Evolutionary conservation across 2,888 invertebrate genomes (phyloP).

Genomic region (Andricus quercusramuli): DNA sequence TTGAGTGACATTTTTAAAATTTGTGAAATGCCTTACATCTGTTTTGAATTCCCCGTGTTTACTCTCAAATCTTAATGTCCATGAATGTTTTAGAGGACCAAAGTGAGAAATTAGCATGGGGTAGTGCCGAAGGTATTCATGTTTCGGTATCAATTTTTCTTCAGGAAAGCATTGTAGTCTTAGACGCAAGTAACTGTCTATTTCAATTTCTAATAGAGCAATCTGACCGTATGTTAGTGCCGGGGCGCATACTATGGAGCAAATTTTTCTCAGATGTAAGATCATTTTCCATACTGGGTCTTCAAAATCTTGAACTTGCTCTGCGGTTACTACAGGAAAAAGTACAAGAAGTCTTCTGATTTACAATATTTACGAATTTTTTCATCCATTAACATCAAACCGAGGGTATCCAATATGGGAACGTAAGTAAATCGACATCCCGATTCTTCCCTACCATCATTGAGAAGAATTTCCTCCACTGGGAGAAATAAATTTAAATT

Average conservation of each 20-base stretch:
- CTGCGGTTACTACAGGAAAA: not conserved
- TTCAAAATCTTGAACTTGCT: not conserved
- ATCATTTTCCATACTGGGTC: constrained; percentile 11
- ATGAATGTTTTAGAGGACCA: not conserved
- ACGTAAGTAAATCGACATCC: constrained; percentile 43
- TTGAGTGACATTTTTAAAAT: too few relatives aligned
- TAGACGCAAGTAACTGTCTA: not conserved
- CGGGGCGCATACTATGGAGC: not conserved
- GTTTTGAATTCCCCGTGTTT: too few relatives aligned
- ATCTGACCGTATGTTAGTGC: not conserved
- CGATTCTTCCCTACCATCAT: too few relatives aligned
- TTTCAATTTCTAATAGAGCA: not conserved
- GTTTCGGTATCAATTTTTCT: not conserved
- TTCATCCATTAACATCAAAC: constrained; percentile 11
- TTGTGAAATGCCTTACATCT: too few relatives aligned
- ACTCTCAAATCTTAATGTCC: too few relatives aligned
- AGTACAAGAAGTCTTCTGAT: constrained; percentile 12
- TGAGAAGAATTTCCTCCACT: too few relatives aligned
- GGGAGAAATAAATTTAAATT: too few relatives aligned
- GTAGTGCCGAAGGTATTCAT: not conserved
- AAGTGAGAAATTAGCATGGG: not conserved
- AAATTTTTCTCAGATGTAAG: not conserved
- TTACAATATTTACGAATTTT: constrained; percentile 23
- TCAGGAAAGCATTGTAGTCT: not conserved
- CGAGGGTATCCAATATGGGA: constrained; percentile 44